Evolutionary conservation across 2,797 vertebrate species (phyloP).

Genomic region (Muscicapa striata): DNA sequence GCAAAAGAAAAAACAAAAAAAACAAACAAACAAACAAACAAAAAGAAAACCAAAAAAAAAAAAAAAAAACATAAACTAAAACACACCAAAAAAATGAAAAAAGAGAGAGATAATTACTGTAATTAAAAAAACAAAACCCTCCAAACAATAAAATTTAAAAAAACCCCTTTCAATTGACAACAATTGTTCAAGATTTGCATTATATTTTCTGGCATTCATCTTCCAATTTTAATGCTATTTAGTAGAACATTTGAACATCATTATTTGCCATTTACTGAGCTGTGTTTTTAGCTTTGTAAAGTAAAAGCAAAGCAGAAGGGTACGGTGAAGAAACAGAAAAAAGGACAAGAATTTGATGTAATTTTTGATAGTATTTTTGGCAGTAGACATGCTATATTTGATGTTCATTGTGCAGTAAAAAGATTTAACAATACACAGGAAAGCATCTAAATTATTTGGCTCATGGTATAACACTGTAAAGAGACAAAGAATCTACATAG

Average conservation of each 20-base stretch:
- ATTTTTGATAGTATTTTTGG: conserved; percentile 18
- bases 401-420: conserved; percentile 18
- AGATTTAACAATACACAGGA: conserved; percentile 18
- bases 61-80: too few relatives aligned
- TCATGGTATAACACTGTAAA: not conserved
- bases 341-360: conserved; percentile 8
- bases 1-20: not conserved
- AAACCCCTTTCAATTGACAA: not conserved
- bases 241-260: conserved; percentile 26
- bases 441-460: not conserved
- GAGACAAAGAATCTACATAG: not conserved
- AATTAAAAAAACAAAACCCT: not conserved
- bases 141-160: not conserved
- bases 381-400: not conserved
- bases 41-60: not conserved
- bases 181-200: conserved; percentile 7
- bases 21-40: not conserved
- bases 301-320: conserved; percentile 23
- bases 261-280: conserved; percentile 54
- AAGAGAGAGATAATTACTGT: not conserved
- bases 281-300: conserved; percentile 27
- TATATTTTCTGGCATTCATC: conserved; percentile 48
- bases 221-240: conserved; percentile 53
- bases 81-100: too few relatives aligned
- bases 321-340: conserved; percentile 47